These are phyloP conservation scores for Bradysia coprophila DNA, from an alignment of 1,140 invertebrate species.

Conservation along the genomic window DNA sequence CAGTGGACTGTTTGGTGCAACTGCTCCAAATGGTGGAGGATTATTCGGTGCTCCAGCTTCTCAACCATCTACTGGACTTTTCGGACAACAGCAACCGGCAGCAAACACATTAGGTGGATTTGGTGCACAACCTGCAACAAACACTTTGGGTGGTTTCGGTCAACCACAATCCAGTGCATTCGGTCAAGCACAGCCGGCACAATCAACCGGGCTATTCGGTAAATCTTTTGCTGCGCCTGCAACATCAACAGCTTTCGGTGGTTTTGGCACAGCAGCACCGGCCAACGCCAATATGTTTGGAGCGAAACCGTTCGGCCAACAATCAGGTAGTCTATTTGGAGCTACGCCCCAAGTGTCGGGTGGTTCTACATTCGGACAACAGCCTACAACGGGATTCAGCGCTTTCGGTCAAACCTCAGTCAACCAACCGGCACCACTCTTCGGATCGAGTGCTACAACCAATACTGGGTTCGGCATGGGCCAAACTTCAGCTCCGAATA, in stretches of 20 bases:
- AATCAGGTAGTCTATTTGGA: constrained; percentile 15
- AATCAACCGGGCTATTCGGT: constrained; percentile 23
- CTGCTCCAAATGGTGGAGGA: constrained; percentile 20
- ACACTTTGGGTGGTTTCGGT: constrained; percentile 7
- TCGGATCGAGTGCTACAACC: constrained; percentile 31
- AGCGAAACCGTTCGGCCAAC: constrained; percentile 22
- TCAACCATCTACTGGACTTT: constrained; percentile 22
- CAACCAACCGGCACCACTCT: constrained; percentile 20
- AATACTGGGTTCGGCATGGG: constrained; percentile 28
- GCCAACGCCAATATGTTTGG: constrained; percentile 8
- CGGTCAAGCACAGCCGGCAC: constrained; percentile 2
- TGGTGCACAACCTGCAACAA: constrained; percentile 15
- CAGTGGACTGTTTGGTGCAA: constrained; percentile 5
- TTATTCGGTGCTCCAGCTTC: constrained; percentile 33
- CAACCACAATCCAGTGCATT: neutral
- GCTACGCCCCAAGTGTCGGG: constrained; percentile 17
- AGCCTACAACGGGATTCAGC: constrained; percentile 24
- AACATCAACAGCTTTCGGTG: constrained; percentile 12
- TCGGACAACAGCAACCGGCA: constrained; percentile 19
- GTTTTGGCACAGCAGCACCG: constrained; percentile 19
- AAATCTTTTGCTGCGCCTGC: constrained; percentile 11
- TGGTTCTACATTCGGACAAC: constrained; percentile 20
- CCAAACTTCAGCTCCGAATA: constrained; percentile 20
- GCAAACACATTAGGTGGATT: constrained; percentile 22
- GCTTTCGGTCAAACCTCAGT: constrained; percentile 17